phyloP scores from a whole-genome alignment of 2,797 vertebrate species.

The Sciurus carolinensis region DNA sequence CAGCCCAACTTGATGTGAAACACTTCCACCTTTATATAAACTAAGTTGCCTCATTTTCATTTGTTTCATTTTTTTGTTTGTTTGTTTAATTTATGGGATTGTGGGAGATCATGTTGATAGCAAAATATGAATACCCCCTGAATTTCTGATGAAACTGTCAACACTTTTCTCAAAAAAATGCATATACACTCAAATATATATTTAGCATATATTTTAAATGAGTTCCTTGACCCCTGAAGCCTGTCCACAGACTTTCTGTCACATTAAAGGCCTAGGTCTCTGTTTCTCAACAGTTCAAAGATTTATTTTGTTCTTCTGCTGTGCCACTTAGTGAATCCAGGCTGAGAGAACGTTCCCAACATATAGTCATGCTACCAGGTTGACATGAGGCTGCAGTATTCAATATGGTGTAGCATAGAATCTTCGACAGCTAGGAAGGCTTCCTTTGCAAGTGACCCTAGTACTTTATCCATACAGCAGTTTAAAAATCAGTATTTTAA shows the following conservation, averaged over 20 bases:
- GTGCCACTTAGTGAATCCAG: too few relatives aligned
- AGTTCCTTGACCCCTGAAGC: neutral
- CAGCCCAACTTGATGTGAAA: neutral
- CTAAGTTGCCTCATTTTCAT: neutral
- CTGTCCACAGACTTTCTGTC: too few relatives aligned
- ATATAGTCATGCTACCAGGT: neutral
- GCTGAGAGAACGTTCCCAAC: too few relatives aligned
- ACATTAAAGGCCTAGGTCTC: too few relatives aligned
- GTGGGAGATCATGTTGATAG: neutral
- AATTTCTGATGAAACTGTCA: neutral
- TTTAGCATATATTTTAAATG: neutral
- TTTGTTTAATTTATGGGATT: neutral
- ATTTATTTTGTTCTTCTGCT: too few relatives aligned
- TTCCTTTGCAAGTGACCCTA: neutral
- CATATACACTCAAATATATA: neutral
- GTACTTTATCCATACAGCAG: neutral
- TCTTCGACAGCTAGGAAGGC: fast-evolving
- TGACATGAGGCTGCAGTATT: fast-evolving
- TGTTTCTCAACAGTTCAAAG: too few relatives aligned
- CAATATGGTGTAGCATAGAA: fast-evolving
- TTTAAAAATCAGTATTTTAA: neutral
- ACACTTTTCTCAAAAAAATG: neutral
- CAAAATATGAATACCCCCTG: neutral
- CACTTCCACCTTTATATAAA: neutral
- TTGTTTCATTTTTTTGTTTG: neutral